Evolutionary conservation across 2,113 vertebrate genomes (phyloP).

Genomic region (Tricholaema leucomelas): DNA sequence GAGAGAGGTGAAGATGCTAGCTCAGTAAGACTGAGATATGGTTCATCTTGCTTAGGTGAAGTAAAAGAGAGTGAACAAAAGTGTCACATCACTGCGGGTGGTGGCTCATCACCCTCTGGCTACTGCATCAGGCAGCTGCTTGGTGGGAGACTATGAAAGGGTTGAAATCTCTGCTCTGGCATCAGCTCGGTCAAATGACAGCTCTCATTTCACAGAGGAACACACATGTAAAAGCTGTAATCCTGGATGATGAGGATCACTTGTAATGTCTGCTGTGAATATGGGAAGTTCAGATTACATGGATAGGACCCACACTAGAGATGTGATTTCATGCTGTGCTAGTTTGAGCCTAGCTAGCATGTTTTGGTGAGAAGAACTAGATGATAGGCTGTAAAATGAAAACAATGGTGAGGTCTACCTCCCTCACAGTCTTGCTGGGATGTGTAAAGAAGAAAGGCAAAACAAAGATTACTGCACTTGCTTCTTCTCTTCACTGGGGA

Average conservation of each 20-base stretch:
- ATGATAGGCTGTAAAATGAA: too few species aligned
- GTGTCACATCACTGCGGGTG: background rate
- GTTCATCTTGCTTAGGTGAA: background rate
- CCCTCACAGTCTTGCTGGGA: too few species aligned
- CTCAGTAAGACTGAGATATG: background rate
- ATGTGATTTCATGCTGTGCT: background rate
- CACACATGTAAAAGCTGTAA: background rate
- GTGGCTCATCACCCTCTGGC: rapidly evolving
- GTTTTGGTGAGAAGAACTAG: too few species aligned
- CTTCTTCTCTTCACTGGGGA: too few species aligned
- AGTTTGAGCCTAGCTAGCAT: too few species aligned
- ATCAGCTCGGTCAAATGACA: background rate
- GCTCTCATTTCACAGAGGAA: background rate
- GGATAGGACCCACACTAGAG: background rate
- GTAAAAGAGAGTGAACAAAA: background rate
- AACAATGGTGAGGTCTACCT: too few species aligned
- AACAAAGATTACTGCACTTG: too few species aligned
- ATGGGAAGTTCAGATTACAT: background rate
- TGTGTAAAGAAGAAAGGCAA: too few species aligned
- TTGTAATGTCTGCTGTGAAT: background rate
- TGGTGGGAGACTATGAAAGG: background rate
- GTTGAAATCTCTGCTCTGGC: background rate
- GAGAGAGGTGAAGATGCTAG: background rate
- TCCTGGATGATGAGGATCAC: background rate
- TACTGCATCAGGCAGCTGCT: rapidly evolving